Percentiles rank a stretch among this genome's conserved stretches.
Conservation (phyloP, 2,888 invertebrate species). For the Sesia bembeciformis region DNA sequence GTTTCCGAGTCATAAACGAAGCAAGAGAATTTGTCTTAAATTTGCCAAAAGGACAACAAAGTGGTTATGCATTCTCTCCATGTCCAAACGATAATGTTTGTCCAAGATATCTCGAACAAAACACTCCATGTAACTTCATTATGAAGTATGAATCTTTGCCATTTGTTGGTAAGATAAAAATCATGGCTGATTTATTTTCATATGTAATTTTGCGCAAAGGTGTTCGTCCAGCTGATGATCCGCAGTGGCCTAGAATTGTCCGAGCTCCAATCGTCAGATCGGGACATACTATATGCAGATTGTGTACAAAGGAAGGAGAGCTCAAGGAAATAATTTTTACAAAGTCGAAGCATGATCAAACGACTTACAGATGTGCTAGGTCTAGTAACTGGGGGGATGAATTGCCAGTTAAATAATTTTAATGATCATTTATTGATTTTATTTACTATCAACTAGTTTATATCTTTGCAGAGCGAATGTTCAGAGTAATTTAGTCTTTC, state of each 20-base stretch:
- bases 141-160: slow-evolving; percentile 75
- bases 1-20: slow-evolving; percentile 88
- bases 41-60: slow-evolving; percentile 39
- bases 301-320: slow-evolving; percentile 84
- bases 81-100: slow-evolving; percentile 89
- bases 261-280: slow-evolving; percentile 80
- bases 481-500: too few species aligned
- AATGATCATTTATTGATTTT: too few species aligned
- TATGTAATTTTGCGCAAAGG: slow-evolving; percentile 91
- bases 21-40: slow-evolving; percentile 86
- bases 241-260: slow-evolving; percentile 87
- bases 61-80: slow-evolving; percentile 84
- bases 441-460: too few species aligned
- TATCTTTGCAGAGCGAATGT: too few species aligned
- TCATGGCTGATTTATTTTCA: slow-evolving; percentile 77
- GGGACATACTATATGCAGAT: slow-evolving; percentile 82
- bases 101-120: slow-evolving; percentile 78
- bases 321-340: slow-evolving; percentile 86
- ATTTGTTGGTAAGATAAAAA: slow-evolving; percentile 50
- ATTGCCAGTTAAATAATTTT: slow-evolving; percentile 76
- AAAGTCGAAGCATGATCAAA: slow-evolving; percentile 83
- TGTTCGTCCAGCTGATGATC: slow-evolving; percentile 51
- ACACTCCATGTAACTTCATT: slow-evolving; percentile 86
- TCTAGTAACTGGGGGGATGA: slow-evolving; percentile 86
- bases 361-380: slow-evolving; percentile 82